Base-by-base conservation (phyloP, 2,113 vertebrate genomes). In the Cebidichthys violaceus region DNA sequence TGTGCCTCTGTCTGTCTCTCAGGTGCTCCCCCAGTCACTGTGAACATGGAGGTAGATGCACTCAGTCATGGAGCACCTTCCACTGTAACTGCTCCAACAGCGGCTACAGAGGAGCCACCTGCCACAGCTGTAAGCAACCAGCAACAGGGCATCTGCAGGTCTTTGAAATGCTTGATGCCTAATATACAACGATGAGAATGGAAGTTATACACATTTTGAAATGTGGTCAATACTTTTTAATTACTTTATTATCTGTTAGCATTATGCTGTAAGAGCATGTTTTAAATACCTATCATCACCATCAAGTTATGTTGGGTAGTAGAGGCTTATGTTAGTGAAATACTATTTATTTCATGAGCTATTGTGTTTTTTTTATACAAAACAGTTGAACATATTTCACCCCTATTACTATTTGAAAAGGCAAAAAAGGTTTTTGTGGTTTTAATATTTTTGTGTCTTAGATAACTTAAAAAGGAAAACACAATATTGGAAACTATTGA, bases 11-110 rank as follows among this genome's bases (percentile, higher is more conserved):
- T 76, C 54, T 78, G 69, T 79, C n/a, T 64, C 86, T 55, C 88
- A 99, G 97, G 88, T 99, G 97, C 90, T 96, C 96, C 1, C 97
- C 97, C 70, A 98, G 96, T 93, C 96, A 96, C 20, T 99, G 97
- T 87, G 97, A 99, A 89, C 98, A 99, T 0, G 97, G 97, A 10
- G 97, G 97, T 11, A 93, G 90, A 77, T 99, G 98, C 54, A 96
- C 96, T n/a, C 98, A 99, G 90, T 96, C 97, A 0, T 99, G 98
- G 98, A 96, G 86, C 77, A 93, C 85, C 65, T 99, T 99, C 78
- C 95, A 97, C 89, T 99, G 98, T 85, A 95, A 96, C 89, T 99
- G 98, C 88, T 92, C 95, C 18, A 79, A 92, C 87, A 97, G 96
- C 1, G 97, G 97, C 10, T 99, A 99, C 93, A 90, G 83, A 27